Evolutionary conservation across 2,888 invertebrate species (phyloP), one percentile per base, ranked within the genome.

Genomic region (Tanytarsus gracilentus): DNA sequence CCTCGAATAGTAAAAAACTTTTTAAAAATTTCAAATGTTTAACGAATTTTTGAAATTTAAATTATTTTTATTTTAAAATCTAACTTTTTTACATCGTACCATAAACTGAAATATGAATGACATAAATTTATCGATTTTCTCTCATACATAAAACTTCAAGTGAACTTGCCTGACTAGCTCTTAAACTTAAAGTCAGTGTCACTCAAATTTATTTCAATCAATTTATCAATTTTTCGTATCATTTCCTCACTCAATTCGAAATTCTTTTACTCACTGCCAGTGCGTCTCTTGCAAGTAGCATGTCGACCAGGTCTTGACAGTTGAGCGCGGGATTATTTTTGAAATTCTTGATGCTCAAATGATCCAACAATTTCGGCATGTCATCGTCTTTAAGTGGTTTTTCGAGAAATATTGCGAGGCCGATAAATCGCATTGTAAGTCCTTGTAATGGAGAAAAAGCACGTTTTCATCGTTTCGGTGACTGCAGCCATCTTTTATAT

Each of bases 321-420:
- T 94, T 93, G 0, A 91, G 85, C 5, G 86, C 83, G 51, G 82
- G 80, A 73, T 94, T 94, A 11, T 81, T 78, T 48, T 49, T 84
- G 75, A 96, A 95, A 69, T 82, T 87, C 8, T 84, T 79, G 63
- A 96, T 88, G 67, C 82, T 79, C 62, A 94, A 79, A 69, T 93
- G 88, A 6, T 84, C 72, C 8, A 79, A 78, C 3, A 95, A 74
- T 18, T 73, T 72, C 0, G 74, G 68, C 0, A 88, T 69, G 68
- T 89, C 78, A 18, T 80, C 77, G 0, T 76, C 73, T 0, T 75
- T 76, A 62, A 82, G 77, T 0, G 71, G 66, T 68, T 83, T 83
- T 40, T 74, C 76, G 30, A 88, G 73, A 68, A 88, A 88, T 1
- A 75, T 68, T 0, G 80, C 77, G 0, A 88, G 77, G 63, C 78